These are phyloP conservation scores for Pyrocoelia pectoralis DNA, from an alignment of 2,888 invertebrate species.

Conservation along the genomic window DNA sequence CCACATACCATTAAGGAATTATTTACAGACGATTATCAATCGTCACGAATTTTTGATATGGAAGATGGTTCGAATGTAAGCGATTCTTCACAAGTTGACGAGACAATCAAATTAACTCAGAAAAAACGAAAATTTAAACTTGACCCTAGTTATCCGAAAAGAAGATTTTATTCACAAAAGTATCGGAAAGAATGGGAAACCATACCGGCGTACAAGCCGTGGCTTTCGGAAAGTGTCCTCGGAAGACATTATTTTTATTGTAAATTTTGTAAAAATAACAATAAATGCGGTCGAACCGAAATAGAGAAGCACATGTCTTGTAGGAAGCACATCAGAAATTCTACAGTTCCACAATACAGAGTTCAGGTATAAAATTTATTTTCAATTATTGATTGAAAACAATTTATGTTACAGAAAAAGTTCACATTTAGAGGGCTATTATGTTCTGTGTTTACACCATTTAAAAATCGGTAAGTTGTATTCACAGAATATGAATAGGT, in stretches of 20 bases:
- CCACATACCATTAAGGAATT: slow-evolving; percentile 28
- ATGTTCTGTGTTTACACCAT: slow-evolving; percentile 55
- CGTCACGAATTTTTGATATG: slow-evolving; percentile 3
- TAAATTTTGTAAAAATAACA: slow-evolving; percentile 56
- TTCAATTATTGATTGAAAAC: not conserved
- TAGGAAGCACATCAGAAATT: slow-evolving; percentile 52
- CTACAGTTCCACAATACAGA: slow-evolving; percentile 24
- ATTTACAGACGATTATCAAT: slow-evolving; percentile 25
- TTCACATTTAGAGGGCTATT: slow-evolving; percentile 54
- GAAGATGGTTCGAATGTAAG: slow-evolving; percentile 16
- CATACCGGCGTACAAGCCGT: slow-evolving; percentile 54
- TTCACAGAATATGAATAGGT: not conserved
- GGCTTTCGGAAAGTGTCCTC: slow-evolving; percentile 55
- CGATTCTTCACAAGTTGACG: slow-evolving; percentile 12
- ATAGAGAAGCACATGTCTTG: slow-evolving; percentile 56
- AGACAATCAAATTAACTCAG: slow-evolving; percentile 6
- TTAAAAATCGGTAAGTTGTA: slow-evolving; percentile 43
- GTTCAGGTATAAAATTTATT: slow-evolving; percentile 23
- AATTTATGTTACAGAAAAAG: slow-evolving; percentile 46
- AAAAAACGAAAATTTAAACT: slow-evolving; percentile 20
- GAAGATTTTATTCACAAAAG: slow-evolving; percentile 51
- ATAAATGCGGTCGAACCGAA: slow-evolving; percentile 55
- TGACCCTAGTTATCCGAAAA: slow-evolving; percentile 28
- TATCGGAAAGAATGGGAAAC: slow-evolving; percentile 57
- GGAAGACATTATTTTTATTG: slow-evolving; percentile 56